Conservation (phyloP, 2,113 vertebrate species). For the Pithys albifrons region DNA sequence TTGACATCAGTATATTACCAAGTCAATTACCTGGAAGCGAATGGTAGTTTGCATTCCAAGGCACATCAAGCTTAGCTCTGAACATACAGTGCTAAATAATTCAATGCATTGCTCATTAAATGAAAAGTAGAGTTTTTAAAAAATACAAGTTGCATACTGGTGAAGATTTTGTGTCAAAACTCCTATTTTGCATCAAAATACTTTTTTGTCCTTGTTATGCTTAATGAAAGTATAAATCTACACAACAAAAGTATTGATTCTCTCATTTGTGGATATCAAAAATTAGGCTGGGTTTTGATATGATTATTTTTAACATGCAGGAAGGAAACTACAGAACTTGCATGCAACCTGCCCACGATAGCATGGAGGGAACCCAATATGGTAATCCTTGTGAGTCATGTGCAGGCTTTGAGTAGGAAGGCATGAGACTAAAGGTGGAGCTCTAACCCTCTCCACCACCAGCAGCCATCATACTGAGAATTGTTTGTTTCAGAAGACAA, state of each 20-base stretch:
- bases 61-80: not conserved
- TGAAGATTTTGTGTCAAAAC: not conserved
- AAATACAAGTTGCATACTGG: not conserved
- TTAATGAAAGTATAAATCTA: not conserved
- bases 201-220: not conserved
- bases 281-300: not conserved
- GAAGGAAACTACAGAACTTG: not conserved
- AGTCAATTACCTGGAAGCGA: not conserved
- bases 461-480: not conserved
- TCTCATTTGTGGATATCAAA: not conserved
- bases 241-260: not conserved
- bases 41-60: not conserved
- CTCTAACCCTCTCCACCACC: not conserved
- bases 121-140: not conserved
- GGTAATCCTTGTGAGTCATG: not conserved
- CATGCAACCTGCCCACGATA: fast-evolving
- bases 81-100: not conserved
- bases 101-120: not conserved
- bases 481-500: not conserved
- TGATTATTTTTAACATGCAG: fast-evolving
- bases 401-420: not conserved
- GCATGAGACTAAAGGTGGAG: not conserved
- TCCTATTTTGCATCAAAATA: not conserved
- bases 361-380: conserved; percentile 12
- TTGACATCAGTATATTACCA: not conserved